Evolutionary conservation across 2,113 vertebrate species (phyloP).

Genomic region (Salvelinus fontinalis): DNA sequence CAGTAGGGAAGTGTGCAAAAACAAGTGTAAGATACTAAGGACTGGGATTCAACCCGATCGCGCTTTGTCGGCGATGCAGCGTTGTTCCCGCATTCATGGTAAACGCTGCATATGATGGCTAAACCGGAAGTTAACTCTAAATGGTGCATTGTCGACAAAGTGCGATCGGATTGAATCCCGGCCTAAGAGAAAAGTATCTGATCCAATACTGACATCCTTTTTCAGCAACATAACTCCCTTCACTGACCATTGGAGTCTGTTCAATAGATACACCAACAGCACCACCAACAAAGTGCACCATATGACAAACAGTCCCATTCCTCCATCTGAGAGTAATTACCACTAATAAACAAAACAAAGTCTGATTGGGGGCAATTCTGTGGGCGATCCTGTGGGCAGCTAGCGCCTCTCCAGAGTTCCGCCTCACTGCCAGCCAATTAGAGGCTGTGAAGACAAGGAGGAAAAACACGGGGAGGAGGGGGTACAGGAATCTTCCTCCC

Average conservation of each 20-base stretch:
- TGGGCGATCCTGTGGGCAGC: not conserved
- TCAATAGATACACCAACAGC: not conserved
- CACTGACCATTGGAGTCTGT: not conserved
- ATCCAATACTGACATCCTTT: too few species aligned
- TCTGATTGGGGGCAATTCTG: not conserved
- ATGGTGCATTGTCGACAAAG: too few species aligned
- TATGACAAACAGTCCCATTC: not conserved
- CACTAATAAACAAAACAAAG: not conserved
- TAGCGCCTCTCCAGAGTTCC: not conserved
- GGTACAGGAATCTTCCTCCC: not conserved
- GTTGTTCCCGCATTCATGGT: too few species aligned
- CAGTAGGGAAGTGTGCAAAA: too few species aligned
- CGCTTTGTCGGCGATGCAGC: too few species aligned
- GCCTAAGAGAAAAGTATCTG: too few species aligned
- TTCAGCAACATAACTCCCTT: not conserved
- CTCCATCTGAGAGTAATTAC: not conserved
- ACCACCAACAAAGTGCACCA: not conserved
- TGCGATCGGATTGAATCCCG: too few species aligned
- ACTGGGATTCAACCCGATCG: too few species aligned
- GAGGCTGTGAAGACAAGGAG: slow-evolving; percentile 5
- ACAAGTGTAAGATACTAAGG: too few species aligned
- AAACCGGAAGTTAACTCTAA: too few species aligned
- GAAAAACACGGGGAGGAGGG: not conserved
- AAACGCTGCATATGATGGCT: too few species aligned
- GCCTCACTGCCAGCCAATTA: slow-evolving; percentile 34